Percentiles rank a stretch among this genome's conserved stretches.
phyloP scores from a whole-genome alignment of 2,113 vertebrate species.

The Asarcornis scutulata region DNA sequence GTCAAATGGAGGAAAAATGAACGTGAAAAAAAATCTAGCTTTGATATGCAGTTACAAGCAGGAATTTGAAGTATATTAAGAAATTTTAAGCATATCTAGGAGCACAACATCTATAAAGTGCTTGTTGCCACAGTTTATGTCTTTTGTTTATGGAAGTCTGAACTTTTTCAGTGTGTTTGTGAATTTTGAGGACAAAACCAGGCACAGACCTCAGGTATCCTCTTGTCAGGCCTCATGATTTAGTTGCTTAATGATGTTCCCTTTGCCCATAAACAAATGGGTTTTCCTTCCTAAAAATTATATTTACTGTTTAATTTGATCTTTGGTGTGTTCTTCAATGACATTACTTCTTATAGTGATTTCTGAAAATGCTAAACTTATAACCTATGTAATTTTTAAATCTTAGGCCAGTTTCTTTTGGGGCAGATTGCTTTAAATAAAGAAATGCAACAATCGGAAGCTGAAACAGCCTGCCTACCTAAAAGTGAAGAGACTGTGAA shows the following conservation, averaged over 20 bases:
- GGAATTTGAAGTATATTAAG: neutral
- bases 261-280: neutral
- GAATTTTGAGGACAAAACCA: neutral
- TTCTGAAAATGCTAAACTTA: neutral
- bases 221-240: neutral
- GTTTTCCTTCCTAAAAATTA: neutral
- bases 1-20: neutral
- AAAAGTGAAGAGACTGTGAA: conserved; percentile 59
- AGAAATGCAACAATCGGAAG: neutral
- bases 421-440: conserved; percentile 59
- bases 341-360: neutral
- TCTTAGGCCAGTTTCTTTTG: conserved; percentile 85
- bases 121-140: neutral
- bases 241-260: neutral
- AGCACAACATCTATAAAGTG: neutral
- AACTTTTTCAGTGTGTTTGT: neutral
- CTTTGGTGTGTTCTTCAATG: neutral
- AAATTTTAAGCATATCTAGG: neutral
- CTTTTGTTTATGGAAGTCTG: neutral
- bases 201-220: neutral
- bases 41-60: neutral
- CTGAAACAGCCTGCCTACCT: conserved; percentile 75
- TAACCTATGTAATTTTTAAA: neutral
- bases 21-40: neutral
- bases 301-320: neutral